Evolutionary conservation across 2,113 vertebrate species (phyloP).

Genomic region (Ictidomys tridecemlineatus): DNA sequence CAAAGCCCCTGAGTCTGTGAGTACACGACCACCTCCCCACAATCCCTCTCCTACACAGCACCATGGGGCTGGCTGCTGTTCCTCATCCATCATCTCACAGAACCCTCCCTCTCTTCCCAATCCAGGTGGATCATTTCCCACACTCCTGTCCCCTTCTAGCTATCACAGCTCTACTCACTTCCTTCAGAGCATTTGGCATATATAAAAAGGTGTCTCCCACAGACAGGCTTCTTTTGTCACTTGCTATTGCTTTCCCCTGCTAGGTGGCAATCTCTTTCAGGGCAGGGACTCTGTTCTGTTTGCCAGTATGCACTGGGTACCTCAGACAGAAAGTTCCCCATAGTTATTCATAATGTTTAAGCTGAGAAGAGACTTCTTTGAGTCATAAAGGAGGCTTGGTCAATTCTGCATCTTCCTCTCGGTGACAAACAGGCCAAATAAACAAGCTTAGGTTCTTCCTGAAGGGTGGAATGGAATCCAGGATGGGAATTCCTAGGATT

Average conservation of each 20-base stretch:
- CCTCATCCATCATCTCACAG: not conserved
- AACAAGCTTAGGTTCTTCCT: not conserved
- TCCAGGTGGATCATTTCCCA: not conserved
- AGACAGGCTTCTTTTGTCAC: not conserved
- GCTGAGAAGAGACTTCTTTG: not conserved
- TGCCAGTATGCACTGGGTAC: not conserved
- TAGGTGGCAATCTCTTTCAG: not conserved
- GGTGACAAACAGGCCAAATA: not conserved
- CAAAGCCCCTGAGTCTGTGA: slow-evolving; percentile 98
- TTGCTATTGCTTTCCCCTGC: not conserved
- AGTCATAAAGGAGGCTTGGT: not conserved
- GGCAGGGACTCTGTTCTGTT: not conserved
- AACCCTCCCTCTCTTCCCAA: no score
- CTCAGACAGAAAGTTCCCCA: not conserved
- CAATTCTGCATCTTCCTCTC: not conserved
- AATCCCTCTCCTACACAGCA: accelerated
- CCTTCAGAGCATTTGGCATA: not conserved
- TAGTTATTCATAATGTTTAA: not conserved
- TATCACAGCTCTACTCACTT: accelerated
- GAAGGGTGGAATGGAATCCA: not conserved
- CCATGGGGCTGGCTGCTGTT: not conserved
- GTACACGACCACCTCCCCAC: slow-evolving; percentile 65
- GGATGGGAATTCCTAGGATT: not conserved
- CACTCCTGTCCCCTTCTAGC: no score
- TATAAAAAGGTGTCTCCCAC: not conserved